Evolutionary conservation across 2,888 invertebrate genomes (phyloP), one percentile per base, ranked within the genome.

Genomic region (Drosophila parthenogenetica): DNA sequence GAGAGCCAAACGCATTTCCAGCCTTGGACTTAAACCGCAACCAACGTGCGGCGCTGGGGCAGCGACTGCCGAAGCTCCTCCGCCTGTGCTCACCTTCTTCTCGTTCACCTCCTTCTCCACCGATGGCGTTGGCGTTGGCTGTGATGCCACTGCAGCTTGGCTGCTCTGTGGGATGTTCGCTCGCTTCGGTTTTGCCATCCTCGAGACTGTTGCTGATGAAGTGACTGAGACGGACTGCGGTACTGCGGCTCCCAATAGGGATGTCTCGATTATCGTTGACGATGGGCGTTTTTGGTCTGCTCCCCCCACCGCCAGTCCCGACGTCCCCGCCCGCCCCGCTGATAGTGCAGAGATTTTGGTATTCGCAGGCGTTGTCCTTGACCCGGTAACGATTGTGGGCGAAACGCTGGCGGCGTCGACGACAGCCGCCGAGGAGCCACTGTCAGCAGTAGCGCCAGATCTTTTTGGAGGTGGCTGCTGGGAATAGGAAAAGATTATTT

Each of bases 1-100:
- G 92, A 94, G 92, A 11, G 94, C 94, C 90, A 94, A 92, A 65
- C 94, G 94, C 94, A 94, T 94, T 93, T 94, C 94, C 92, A 94
- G 94, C 82, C 94, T 94, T 89, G 94, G 94, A 92, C 93, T 94
- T 93, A 94, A 93, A 69, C 90, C 91, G 89, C 90, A 91, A 72
- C 91, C 92, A 91, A 69, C 83, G 84, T 72, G 81, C 70, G 76
- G 85, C 79, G 37, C 58, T 76, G 72, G 84, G 87, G 65, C 89
- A 90, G 63, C 84, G 71, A n/a, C 81, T 74, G 8, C 66, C 43
- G 72, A 79, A 60, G 59, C 76, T 39, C 54, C 82, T 75, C 17
- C 74, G 77, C 39, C 70, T 92, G 81, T 49, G 35, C 5, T 29
- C 11, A 3, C 29, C 29, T 11, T 2, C 46, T 2, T 14, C 43